phyloP scores from a whole-genome alignment of 2,888 invertebrate genomes.

The Microctonus hyperodae region DNA sequence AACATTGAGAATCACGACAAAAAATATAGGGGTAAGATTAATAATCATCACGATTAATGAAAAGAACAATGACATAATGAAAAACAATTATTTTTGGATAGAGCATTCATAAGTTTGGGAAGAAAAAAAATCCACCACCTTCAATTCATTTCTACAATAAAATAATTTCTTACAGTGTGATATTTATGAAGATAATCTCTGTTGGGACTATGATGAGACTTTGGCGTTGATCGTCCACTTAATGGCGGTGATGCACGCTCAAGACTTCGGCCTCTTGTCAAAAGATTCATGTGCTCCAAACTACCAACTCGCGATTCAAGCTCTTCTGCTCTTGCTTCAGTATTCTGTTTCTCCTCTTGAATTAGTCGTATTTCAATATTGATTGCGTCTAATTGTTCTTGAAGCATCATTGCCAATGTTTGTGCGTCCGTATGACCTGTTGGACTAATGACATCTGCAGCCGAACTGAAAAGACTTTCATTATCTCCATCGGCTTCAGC shows the following conservation, averaged over 20 bases:
- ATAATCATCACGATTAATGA: background rate
- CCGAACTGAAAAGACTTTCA: conserved; percentile 76
- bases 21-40: background rate
- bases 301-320: conserved; percentile 95
- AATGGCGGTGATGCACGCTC: conserved; percentile 80
- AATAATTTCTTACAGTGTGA: conserved; percentile 81
- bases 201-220: conserved; percentile 80
- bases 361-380: conserved; percentile 94
- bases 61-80: background rate
- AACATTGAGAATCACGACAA: background rate
- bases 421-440: conserved; percentile 87
- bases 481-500: conserved; percentile 81
- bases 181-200: conserved; percentile 91
- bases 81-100: background rate
- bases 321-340: conserved; percentile 97
- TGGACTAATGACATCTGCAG: conserved; percentile 76
- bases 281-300: conserved; percentile 91
- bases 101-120: conserved; percentile 1
- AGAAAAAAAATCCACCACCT: background rate
- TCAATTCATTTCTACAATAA: conserved; percentile 18
- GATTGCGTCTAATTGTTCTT: conserved; percentile 99
- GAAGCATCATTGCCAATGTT: conserved; percentile 96
- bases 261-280: conserved; percentile 76
- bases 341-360: conserved; percentile 93
- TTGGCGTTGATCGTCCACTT: conserved; percentile 89